Evolutionary conservation across 2,797 vertebrate species (phyloP).

Genomic region (Halcyon chelicuti): DNA sequence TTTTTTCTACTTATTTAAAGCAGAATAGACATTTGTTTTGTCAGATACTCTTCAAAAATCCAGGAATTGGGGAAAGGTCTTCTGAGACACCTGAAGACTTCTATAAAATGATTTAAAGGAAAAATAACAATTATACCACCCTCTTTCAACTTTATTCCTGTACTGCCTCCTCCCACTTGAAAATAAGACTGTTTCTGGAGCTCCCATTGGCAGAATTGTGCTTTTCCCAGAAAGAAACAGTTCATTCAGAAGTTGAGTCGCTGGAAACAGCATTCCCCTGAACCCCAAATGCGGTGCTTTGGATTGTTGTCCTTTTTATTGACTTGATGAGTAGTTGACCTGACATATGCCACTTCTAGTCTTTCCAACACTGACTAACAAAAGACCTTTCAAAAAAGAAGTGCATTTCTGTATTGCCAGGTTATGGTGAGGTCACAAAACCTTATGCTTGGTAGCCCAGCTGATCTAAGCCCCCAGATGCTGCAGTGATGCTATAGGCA

Average conservation of each 20-base stretch:
- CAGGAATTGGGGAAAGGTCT: not conserved
- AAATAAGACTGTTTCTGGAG: not conserved
- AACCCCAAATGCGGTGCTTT: not conserved
- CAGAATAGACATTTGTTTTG: not conserved
- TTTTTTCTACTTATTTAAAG: not conserved
- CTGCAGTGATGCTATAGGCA: not conserved
- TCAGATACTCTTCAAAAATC: not conserved
- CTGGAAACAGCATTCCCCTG: not conserved
- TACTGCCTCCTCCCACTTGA: not conserved
- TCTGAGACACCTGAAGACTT: not conserved
- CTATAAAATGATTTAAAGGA: not conserved
- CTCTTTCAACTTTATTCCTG: not conserved
- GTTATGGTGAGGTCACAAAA: accelerated
- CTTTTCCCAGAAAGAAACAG: not conserved
- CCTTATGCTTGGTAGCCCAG: not conserved
- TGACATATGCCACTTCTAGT: not conserved
- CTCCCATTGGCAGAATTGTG: not conserved
- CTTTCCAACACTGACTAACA: not conserved
- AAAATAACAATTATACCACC: not conserved
- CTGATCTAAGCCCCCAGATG: not conserved
- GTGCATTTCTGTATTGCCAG: not conserved
- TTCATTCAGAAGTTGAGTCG: not conserved
- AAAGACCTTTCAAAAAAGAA: not conserved
- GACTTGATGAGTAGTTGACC: not conserved
- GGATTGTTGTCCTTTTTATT: not conserved